These are phyloP conservation scores for Neoitamus cyanurus DNA, from an alignment of 2,888 invertebrate genomes.

Conservation along the genomic window DNA sequence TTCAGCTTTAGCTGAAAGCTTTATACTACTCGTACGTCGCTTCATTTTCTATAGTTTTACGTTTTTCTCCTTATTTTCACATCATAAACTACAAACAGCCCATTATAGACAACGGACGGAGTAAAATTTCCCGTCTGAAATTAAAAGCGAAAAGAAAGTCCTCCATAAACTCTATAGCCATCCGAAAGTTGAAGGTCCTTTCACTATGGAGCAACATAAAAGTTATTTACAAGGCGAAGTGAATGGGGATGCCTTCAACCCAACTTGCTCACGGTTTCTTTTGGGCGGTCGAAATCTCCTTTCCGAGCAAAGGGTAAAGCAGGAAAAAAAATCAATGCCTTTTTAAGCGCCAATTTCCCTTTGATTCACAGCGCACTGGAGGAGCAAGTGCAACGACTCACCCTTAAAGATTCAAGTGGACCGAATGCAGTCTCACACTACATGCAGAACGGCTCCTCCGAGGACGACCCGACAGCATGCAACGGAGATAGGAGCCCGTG, in stretches of 20 bases:
- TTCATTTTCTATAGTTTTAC: neutral
- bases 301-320: neutral
- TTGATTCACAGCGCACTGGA: constrained; percentile 51
- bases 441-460: neutral
- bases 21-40: neutral
- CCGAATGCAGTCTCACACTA: neutral
- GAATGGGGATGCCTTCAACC: neutral
- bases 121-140: neutral
- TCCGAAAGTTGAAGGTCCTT: neutral
- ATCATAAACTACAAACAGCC: neutral
- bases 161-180: neutral
- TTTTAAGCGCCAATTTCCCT: constrained; percentile 25
- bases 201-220: neutral
- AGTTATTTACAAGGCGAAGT: neutral
- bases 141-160: neutral
- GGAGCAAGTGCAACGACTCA: constrained; percentile 57
- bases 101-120: neutral
- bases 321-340: constrained; percentile 4
- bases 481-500: constrained; percentile 26
- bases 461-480: neutral
- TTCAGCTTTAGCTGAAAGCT: neutral
- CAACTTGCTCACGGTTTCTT: neutral
- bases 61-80: neutral
- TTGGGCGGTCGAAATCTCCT: neutral
- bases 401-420: constrained; percentile 56